Evolutionary conservation across 2,113 vertebrate species (phyloP).

Genomic region (Procavia capensis): DNA sequence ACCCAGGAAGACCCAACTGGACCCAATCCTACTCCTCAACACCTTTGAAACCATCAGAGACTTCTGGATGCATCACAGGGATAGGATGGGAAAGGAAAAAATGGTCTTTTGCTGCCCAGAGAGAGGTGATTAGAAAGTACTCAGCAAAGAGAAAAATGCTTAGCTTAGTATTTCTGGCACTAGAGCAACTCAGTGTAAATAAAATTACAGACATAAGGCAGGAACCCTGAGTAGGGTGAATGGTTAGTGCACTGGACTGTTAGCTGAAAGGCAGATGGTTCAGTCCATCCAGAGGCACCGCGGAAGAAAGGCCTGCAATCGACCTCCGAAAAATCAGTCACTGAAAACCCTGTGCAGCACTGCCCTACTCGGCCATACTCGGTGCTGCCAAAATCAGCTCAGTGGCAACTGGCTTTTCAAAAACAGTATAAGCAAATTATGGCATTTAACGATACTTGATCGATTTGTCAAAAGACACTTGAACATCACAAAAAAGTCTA

Average conservation of each 20-base stretch:
- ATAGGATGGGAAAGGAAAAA: background rate
- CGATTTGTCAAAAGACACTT: background rate
- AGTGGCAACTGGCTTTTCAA: background rate
- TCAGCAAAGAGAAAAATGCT: constrained; percentile 24
- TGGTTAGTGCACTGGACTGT: background rate
- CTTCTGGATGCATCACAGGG: background rate
- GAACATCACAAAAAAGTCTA: background rate
- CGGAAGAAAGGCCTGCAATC: background rate
- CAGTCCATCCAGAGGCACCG: background rate
- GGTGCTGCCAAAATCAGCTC: background rate
- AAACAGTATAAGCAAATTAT: background rate
- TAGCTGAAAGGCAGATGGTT: background rate
- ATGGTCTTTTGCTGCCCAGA: background rate
- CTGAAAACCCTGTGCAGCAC: background rate
- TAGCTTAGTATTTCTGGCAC: background rate
- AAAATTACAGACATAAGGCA: background rate
- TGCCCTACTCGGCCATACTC: background rate
- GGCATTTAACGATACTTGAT: background rate
- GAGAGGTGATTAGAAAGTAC: constrained; percentile 11
- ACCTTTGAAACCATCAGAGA: background rate
- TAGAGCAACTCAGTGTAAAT: background rate
- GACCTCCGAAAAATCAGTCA: background rate
- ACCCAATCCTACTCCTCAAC: background rate
- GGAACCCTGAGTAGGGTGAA: background rate
- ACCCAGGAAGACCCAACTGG: background rate